Evolutionary conservation across 1,140 invertebrate species (phyloP).

Genomic region (Ptiloglossa arizonensis): DNA sequence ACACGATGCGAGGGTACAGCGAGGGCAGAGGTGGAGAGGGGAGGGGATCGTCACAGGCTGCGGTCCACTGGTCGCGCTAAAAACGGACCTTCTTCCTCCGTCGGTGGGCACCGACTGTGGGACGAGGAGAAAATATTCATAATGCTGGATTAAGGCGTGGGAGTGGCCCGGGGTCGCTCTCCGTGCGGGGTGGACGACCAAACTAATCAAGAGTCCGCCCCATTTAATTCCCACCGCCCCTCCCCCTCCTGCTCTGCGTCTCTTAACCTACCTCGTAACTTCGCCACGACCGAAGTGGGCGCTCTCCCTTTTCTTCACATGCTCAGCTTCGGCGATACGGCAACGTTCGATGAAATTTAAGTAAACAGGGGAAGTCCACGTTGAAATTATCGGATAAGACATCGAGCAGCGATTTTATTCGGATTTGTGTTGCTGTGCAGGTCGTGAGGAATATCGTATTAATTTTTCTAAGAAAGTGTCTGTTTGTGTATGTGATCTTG

Average conservation of each 20-base stretch:
- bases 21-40: not conserved
- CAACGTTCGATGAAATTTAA: too few species aligned
- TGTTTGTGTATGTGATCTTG: too few species aligned
- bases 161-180: constrained; percentile 46
- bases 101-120: not conserved
- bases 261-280: constrained; percentile 16
- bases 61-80: not conserved
- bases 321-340: too few species aligned
- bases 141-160: constrained; percentile 72
- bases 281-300: constrained; percentile 22
- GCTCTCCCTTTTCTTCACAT: constrained; percentile 30
- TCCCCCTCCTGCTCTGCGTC: constrained; percentile 37
- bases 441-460: too few species aligned
- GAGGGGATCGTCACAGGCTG: too few species aligned
- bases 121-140: constrained; percentile 74
- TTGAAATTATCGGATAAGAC: too few species aligned
- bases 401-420: too few species aligned
- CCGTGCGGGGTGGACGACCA: constrained; percentile 60
- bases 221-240: constrained; percentile 71
- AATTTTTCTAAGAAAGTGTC: too few species aligned
- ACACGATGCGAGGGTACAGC: constrained; percentile 11
- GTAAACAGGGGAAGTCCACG: too few species aligned
- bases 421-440: too few species aligned
- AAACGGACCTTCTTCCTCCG: constrained; percentile 12
- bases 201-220: constrained; percentile 73